Evolutionary conservation across 2,888 invertebrate genomes (phyloP).

Genomic region (Ennomos fuscantarius): DNA sequence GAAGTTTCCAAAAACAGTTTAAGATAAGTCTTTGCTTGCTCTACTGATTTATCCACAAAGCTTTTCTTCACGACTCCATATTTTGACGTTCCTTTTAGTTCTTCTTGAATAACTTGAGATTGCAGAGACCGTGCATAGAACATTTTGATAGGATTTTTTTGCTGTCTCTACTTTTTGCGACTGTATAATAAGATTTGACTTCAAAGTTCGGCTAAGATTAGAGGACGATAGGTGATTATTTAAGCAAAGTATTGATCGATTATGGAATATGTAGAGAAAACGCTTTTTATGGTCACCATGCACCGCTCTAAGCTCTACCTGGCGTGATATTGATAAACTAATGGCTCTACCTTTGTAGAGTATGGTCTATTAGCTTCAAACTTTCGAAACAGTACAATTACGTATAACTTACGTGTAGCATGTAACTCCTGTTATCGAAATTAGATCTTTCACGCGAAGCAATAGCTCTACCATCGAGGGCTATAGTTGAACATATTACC

Average conservation of each 20-base stretch:
- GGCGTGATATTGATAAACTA: too few relatives aligned
- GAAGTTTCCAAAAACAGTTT: conserved; percentile 76
- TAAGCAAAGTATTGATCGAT: too few relatives aligned
- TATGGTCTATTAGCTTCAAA: not conserved
- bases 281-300: too few relatives aligned
- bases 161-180: not conserved
- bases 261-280: too few relatives aligned
- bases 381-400: conserved; percentile 5
- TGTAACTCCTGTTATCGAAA: conserved; percentile 32
- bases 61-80: conserved; percentile 26
- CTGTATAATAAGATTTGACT: not conserved
- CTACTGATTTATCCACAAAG: conserved; percentile 27
- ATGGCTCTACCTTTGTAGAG: not conserved
- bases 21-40: conserved; percentile 58
- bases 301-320: too few relatives aligned
- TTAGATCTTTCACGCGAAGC: conserved; percentile 38
- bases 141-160: conserved; percentile 43
- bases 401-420: conserved; percentile 25
- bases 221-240: too few relatives aligned
- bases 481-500: too few relatives aligned
- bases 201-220: too few relatives aligned
- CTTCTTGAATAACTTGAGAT: conserved; percentile 55
- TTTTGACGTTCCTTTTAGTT: conserved; percentile 40
- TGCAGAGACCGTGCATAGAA: conserved; percentile 51
- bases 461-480: conserved; percentile 8